phyloP scores from a whole-genome alignment of 2,797 vertebrate genomes.

The Gallinago nigripennis region DNA sequence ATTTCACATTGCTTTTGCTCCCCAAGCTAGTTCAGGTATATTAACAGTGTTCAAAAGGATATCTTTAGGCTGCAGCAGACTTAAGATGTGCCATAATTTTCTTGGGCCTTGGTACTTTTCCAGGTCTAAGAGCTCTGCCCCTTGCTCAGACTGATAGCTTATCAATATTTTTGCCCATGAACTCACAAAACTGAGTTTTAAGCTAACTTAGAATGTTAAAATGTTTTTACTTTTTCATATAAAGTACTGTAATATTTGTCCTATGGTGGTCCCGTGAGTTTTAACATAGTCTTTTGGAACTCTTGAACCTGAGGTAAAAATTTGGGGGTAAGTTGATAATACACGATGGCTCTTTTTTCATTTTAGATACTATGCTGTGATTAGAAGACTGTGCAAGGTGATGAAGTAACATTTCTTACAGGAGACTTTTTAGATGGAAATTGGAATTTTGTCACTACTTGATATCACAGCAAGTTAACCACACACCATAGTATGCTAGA shows the following conservation, averaged over 20 bases:
- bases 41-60: not conserved
- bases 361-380: not conserved
- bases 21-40: not conserved
- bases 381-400: not conserved
- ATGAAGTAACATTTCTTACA: not conserved
- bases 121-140: not conserved
- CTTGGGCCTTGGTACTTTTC: not conserved
- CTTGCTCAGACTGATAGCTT: not conserved
- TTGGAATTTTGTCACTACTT: not conserved
- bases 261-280: not conserved
- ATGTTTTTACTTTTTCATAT: not conserved
- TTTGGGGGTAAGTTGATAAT: not conserved
- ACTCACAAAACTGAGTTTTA: not conserved
- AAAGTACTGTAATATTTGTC: not conserved
- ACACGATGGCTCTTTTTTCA: accelerated
- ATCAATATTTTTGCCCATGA: not conserved
- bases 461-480: not conserved
- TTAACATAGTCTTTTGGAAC: not conserved
- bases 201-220: not conserved
- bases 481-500: not conserved
- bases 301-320: not conserved
- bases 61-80: not conserved
- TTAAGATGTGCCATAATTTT: not conserved
- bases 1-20: not conserved
- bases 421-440: not conserved